These are phyloP conservation scores for Campoletis sonorensis DNA, from an alignment of 1,140 invertebrate genomes.

Conservation along the genomic window DNA sequence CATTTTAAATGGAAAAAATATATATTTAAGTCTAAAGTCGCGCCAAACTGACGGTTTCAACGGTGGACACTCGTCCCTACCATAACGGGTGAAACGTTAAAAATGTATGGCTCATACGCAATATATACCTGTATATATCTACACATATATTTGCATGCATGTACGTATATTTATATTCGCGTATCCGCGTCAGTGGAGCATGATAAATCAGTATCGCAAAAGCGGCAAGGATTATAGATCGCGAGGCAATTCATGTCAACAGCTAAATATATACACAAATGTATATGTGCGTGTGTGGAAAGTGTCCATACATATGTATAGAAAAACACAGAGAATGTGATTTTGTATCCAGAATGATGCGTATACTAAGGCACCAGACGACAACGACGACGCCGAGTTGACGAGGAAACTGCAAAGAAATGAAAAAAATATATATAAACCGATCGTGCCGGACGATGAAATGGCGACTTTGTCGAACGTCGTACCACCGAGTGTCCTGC, in stretches of 20 bases:
- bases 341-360: constrained; percentile 21
- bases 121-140: neutral
- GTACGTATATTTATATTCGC: neutral
- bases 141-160: no score
- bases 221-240: constrained; percentile 30
- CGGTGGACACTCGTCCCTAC: constrained; percentile 24
- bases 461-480: neutral
- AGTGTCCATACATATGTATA: neutral
- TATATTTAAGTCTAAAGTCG: neutral
- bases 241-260: constrained; percentile 24
- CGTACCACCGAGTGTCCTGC: neutral
- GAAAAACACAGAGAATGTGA: neutral
- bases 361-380: constrained; percentile 6
- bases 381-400: constrained; percentile 2
- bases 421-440: constrained; percentile 2
- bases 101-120: constrained; percentile 4
- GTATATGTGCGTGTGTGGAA: neutral
- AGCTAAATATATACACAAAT: no score
- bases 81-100: constrained; percentile 27
- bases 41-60: neutral
- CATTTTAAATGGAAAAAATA: neutral
- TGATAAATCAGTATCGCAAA: constrained; percentile 35
- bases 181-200: constrained; percentile 27
- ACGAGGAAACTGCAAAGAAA: neutral
- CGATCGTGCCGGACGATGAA: constrained; percentile 4